phyloP scores from a whole-genome alignment of 2,797 vertebrate species.

The Psittacula echo region DNA sequence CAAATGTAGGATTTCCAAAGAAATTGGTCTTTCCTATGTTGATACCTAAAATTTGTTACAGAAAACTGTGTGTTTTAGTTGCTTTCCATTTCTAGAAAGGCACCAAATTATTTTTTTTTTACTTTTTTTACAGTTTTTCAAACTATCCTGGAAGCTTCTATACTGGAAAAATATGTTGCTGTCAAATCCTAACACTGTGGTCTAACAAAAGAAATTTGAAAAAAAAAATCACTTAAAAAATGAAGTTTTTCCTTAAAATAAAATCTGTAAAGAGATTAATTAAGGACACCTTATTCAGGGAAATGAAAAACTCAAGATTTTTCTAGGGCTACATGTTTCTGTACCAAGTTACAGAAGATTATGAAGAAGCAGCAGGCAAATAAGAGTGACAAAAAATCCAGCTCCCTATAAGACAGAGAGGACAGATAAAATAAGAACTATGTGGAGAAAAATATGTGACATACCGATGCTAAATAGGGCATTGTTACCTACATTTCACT shows the following conservation, averaged over 20 bases:
- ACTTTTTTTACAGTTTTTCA: not conserved
- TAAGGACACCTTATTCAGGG: not conserved
- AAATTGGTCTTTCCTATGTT: not conserved
- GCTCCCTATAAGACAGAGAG: not conserved
- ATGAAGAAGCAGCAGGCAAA: not conserved
- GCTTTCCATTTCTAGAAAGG: not conserved
- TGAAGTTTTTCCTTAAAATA: not conserved
- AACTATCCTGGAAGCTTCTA: not conserved
- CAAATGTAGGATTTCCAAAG: not conserved
- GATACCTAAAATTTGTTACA: not conserved
- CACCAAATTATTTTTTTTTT: not conserved
- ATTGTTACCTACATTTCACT: not conserved
- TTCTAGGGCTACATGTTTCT: not conserved
- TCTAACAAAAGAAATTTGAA: not conserved
- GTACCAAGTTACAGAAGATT: not conserved
- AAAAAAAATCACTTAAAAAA: not conserved
- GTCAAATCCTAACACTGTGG: not conserved
- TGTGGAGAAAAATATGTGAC: not conserved
- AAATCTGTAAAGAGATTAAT: not conserved
- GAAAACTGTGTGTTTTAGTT: not conserved
- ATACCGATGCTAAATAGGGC: not conserved
- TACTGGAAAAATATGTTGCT: not conserved
- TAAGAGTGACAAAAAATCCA: not conserved
- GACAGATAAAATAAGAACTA: not conserved
- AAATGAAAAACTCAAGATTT: not conserved